Percentiles rank a stretch among this genome's conserved stretches.
These are phyloP conservation scores for Corythoichthys haematopterus DNA, from an alignment of 2,113 vertebrate species.

Conservation along the genomic window DNA sequence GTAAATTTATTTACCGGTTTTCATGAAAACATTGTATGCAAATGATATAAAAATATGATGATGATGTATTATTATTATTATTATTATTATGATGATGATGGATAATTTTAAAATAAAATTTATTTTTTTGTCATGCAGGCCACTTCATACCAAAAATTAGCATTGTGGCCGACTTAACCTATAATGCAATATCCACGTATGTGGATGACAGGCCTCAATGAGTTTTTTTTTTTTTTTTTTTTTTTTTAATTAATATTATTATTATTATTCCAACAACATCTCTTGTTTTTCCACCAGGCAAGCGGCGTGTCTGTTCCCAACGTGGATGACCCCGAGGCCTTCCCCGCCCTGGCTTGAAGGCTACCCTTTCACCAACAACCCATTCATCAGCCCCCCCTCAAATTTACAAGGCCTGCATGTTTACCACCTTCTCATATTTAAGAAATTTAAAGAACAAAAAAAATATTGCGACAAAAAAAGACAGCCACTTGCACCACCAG, in stretches of 20 bases:
- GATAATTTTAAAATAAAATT: too few relatives aligned
- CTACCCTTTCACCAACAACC: constrained; percentile 75
- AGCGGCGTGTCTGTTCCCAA: constrained; percentile 92
- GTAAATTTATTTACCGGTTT: too few relatives aligned
- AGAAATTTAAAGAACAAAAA: constrained; percentile 55
- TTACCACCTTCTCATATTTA: constrained; percentile 93
- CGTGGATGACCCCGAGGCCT: constrained; percentile 97
- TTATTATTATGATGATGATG: too few relatives aligned
- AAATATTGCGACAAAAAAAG: constrained; percentile 53
- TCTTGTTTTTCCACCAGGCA: constrained; percentile 68
- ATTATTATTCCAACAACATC: background rate
- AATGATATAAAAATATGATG: too few relatives aligned
- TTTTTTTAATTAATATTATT: constrained; percentile 40
- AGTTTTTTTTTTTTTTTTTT: background rate
- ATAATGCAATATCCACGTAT: too few relatives aligned
- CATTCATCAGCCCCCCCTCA: constrained; percentile 78
- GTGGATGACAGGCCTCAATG: too few relatives aligned
- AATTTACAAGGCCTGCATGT: constrained; percentile 98
- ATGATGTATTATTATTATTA: too few relatives aligned
- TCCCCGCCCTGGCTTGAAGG: constrained; percentile 92
- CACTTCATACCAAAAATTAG: too few relatives aligned
- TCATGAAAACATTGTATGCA: too few relatives aligned
- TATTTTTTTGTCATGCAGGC: too few relatives aligned
- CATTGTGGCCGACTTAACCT: too few relatives aligned
- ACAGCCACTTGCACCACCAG: constrained; percentile 92